Percentiles rank a stretch among this genome's conserved stretches.
Evolutionary conservation across 2,113 vertebrate genomes (phyloP).

Genomic region (Tauraco erythrolophus): DNA sequence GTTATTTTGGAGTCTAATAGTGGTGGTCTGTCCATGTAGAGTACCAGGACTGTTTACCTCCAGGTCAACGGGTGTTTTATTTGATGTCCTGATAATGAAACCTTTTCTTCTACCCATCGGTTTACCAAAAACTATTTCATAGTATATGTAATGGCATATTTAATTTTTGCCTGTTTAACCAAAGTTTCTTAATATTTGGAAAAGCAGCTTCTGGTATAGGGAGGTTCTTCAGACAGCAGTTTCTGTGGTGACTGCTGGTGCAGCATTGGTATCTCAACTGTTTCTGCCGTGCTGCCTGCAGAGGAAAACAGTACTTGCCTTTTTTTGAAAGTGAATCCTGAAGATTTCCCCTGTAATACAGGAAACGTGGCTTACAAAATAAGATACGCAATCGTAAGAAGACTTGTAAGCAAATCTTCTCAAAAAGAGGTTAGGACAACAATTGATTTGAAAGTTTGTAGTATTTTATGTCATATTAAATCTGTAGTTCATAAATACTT

Average conservation of each 20-base stretch:
- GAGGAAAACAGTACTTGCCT: not conserved
- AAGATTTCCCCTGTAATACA: not conserved
- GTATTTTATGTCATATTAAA: not conserved
- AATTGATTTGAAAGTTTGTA: not conserved
- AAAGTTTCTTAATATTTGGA: not conserved
- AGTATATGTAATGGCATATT: not conserved
- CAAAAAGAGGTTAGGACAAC: not conserved
- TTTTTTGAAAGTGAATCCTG: not conserved
- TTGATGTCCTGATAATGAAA: not conserved
- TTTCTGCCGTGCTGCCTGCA: not conserved
- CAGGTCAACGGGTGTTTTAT: not conserved
- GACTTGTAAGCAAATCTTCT: not conserved
- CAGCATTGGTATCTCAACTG: not conserved
- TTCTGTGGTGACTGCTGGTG: not conserved
- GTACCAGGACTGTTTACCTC: not conserved
- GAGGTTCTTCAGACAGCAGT: not conserved
- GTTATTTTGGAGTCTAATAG: not conserved
- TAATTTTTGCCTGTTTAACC: not conserved
- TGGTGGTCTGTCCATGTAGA: not conserved
- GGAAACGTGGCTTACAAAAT: not conserved
- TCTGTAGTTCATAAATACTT: not conserved
- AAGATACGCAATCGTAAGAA: not conserved
- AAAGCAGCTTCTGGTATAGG: not conserved
- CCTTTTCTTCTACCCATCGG: not conserved
- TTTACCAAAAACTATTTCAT: not conserved